A percentile compares a stretch with the other conserved stretches of the same genome.
Evolutionary conservation across 1,140 invertebrate genomes (phyloP).

Genomic region (Aphelinus atriplicis): DNA sequence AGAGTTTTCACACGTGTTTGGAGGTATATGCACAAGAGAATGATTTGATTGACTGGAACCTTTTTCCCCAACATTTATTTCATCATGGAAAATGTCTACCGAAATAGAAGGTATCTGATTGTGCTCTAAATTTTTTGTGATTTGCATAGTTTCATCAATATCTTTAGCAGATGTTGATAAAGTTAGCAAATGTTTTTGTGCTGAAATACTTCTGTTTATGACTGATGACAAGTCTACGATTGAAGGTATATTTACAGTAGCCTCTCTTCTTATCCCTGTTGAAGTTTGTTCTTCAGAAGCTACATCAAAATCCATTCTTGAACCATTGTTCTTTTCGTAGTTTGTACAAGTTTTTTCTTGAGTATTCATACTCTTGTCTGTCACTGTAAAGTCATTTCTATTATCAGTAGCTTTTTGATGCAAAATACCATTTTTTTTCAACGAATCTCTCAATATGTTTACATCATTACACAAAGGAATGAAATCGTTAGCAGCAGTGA

Average conservation of each 20-base stretch:
- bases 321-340: constrained; percentile 1
- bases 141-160: no score
- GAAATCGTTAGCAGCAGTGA: neutral
- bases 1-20: no score
- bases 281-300: neutral
- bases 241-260: neutral
- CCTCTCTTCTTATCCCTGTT: neutral
- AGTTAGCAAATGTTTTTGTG: neutral
- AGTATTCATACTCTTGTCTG: neutral
- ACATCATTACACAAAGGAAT: constrained; percentile 18
- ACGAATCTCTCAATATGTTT: constrained; percentile 25
- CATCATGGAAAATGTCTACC: no score
- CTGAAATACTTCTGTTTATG: neutral
- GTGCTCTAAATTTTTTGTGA: no score
- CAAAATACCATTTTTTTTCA: constrained; percentile 19
- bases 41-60: no score
- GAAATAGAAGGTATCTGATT: no score
- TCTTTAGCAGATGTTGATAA: no score
- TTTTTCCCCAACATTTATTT: no score
- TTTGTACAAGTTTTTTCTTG: neutral
- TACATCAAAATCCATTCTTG: neutral
- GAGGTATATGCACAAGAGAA: no score
- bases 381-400: constrained; percentile 1
- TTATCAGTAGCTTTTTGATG: neutral
- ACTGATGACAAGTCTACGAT: neutral